These are phyloP conservation scores for Pangasianodon hypophthalmus DNA, from an alignment of 2,113 vertebrate genomes.

Conservation along the genomic window DNA sequence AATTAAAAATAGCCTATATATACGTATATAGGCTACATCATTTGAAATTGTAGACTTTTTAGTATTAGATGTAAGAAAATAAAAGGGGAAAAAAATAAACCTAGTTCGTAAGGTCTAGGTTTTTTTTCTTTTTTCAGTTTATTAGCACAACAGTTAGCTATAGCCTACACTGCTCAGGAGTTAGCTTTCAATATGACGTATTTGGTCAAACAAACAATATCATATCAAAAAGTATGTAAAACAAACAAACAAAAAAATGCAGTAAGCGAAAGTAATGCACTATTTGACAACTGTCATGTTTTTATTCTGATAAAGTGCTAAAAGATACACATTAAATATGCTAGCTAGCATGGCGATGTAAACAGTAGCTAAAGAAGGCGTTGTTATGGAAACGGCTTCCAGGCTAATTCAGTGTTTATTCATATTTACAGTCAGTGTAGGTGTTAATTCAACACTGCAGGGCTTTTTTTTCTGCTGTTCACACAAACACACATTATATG, in stretches of 20 bases:
- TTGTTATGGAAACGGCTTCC: background rate
- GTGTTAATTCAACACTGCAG: conserved; percentile 1
- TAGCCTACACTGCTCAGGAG: background rate
- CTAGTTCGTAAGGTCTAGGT: background rate
- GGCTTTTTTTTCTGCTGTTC: conserved; percentile 9
- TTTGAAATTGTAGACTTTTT: background rate
- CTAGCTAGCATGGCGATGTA: background rate
- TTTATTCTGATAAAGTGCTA: background rate
- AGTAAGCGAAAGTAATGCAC: background rate
- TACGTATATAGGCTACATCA: background rate
- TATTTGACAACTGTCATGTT: background rate
- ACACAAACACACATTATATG: conserved; percentile 67
- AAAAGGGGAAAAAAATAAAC: background rate
- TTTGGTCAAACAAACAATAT: background rate
- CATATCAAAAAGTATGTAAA: background rate
- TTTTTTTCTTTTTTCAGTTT: background rate
- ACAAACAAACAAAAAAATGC: background rate
- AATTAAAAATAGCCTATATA: background rate
- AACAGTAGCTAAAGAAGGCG: background rate
- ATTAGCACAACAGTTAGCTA: background rate
- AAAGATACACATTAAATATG: background rate
- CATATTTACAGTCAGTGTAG: no score
- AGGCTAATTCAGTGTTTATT: conserved; percentile 7
- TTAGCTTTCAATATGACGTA: background rate
- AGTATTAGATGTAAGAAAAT: background rate